phyloP scores from a whole-genome alignment of 2,888 invertebrate genomes.

The Phrixothrix hirtus region DNA sequence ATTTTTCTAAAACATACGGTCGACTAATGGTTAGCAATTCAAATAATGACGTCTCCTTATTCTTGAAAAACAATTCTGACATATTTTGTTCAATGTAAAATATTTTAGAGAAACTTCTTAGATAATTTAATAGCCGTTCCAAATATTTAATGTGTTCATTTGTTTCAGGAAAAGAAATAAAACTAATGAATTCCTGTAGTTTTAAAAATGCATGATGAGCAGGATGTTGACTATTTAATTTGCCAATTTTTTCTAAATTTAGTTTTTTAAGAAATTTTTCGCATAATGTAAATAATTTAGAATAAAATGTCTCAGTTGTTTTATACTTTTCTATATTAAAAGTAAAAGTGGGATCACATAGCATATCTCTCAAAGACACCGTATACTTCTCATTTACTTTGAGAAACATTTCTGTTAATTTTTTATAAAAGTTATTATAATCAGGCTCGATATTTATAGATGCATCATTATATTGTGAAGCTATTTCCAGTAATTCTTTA shows the following conservation, averaged over 20 bases:
- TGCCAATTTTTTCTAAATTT: slow-evolving; percentile 45
- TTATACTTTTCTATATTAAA: slow-evolving; percentile 40
- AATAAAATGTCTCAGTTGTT: slow-evolving; percentile 40
- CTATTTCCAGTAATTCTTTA: slow-evolving; percentile 42
- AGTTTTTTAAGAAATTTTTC: slow-evolving; percentile 15
- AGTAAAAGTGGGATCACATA: slow-evolving; percentile 41
- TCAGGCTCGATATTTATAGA: slow-evolving; percentile 34
- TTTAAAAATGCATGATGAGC: slow-evolving; percentile 59
- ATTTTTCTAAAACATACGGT: slow-evolving; percentile 66
- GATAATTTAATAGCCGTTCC: slow-evolving; percentile 62
- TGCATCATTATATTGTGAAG: slow-evolving; percentile 37
- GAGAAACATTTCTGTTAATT: slow-evolving; percentile 40
- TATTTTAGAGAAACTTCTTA: slow-evolving; percentile 62
- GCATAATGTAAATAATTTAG: slow-evolving; percentile 4
- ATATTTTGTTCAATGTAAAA: slow-evolving; percentile 49
- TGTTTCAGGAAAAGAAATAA: slow-evolving; percentile 38
- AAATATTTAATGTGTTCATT: slow-evolving; percentile 56
- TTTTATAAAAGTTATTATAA: slow-evolving; percentile 45
- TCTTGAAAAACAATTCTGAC: slow-evolving; percentile 46
- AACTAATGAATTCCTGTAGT: slow-evolving; percentile 56
- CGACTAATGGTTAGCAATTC: slow-evolving; percentile 60
- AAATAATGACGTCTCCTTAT: slow-evolving; percentile 57
- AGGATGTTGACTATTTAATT: slow-evolving; percentile 60
- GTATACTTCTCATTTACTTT: slow-evolving; percentile 37
- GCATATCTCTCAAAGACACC: slow-evolving; percentile 40